A percentile compares a stretch with the other conserved stretches of the same genome.
phyloP scores from a whole-genome alignment of 1,140 invertebrate genomes.

The Dryas iulia region DNA sequence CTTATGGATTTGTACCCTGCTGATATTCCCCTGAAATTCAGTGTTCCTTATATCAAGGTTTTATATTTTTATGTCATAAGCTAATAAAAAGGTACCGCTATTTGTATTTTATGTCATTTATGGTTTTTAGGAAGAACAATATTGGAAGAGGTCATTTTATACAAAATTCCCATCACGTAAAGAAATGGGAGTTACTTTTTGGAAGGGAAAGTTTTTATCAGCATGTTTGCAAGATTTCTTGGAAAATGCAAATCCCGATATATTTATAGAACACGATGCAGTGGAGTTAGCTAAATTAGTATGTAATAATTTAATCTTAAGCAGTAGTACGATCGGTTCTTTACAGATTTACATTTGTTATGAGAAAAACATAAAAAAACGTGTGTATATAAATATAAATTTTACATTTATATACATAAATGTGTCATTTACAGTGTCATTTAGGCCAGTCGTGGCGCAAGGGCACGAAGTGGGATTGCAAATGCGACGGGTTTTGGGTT shows the following conservation, averaged over 20 bases:
- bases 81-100: background rate
- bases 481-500: no score
- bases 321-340: no score
- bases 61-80: slow-evolving; percentile 6
- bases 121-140: slow-evolving; percentile 62
- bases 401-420: no score
- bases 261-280: slow-evolving; percentile 68
- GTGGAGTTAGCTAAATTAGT: slow-evolving; percentile 63
- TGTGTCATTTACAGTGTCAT: no score
- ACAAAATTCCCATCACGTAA: slow-evolving; percentile 56
- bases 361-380: no score
- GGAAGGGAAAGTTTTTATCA: slow-evolving; percentile 73
- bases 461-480: no score
- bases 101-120: background rate
- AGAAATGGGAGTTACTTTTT: slow-evolving; percentile 57
- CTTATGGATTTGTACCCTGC: slow-evolving; percentile 72
- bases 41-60: slow-evolving; percentile 67
- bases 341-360: no score
- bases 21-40: slow-evolving; percentile 63
- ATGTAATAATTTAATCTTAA: slow-evolving; percentile 8
- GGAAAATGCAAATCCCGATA: slow-evolving; percentile 66
- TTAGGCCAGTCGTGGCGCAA: no score
- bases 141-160: slow-evolving; percentile 67
- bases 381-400: no score
- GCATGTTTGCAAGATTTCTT: slow-evolving; percentile 69